Evolutionary conservation across 2,113 vertebrate species (phyloP).

Genomic region (cat (Felis catus)): DNA sequence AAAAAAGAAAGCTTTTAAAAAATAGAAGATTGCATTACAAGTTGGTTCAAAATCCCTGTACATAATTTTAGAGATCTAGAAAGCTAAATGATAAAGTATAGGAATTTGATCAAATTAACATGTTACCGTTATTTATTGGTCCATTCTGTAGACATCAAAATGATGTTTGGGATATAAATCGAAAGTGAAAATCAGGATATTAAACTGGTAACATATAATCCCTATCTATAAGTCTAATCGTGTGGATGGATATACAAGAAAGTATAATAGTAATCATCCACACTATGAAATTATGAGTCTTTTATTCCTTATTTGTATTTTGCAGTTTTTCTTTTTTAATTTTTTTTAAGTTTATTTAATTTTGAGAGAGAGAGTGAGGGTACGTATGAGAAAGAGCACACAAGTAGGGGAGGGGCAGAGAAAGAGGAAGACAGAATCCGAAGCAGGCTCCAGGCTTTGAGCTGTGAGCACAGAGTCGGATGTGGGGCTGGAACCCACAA

Average conservation of each 20-base stretch:
- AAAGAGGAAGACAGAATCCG: no score
- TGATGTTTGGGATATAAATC: not conserved
- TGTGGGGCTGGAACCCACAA: no score
- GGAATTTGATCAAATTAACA: not conserved
- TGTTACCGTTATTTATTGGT: not conserved
- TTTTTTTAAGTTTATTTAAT: not conserved
- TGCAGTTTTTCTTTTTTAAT: not conserved
- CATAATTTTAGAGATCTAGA: not conserved
- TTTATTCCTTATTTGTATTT: not conserved
- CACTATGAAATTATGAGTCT: not conserved
- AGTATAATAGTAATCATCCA: not conserved
- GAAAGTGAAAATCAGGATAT: not conserved
- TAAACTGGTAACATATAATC: not conserved
- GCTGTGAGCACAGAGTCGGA: no score
- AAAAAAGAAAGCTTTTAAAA: not conserved
- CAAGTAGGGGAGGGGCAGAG: no score
- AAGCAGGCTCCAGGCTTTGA: no score
- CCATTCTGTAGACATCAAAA: not conserved
- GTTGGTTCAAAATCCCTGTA: not conserved
- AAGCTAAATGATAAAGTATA: not conserved
- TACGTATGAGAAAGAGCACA: no score
- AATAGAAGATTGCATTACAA: not conserved
- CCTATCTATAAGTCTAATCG: not conserved
- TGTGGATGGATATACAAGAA: not conserved
- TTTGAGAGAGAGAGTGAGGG: no score